phyloP scores from a whole-genome alignment of 2,797 vertebrate genomes.

The Champsocephalus esox region DNA sequence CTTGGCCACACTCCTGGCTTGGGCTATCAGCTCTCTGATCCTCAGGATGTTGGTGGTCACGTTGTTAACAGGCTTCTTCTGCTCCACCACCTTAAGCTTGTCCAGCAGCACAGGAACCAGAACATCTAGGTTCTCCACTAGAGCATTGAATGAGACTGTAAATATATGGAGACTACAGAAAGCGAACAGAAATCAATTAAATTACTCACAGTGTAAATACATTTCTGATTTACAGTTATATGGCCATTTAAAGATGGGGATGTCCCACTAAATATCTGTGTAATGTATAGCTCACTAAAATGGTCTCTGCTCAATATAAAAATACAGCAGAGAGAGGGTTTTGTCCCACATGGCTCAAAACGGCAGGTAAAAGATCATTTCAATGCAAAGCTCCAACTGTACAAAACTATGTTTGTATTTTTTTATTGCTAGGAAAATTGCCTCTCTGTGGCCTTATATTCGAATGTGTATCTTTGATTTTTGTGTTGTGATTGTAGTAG shows the following conservation, averaged over 20 bases:
- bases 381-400: too few species aligned
- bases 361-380: too few species aligned
- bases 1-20: constrained; percentile 95
- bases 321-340: too few species aligned
- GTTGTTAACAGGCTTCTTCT: constrained; percentile 93
- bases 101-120: constrained; percentile 92
- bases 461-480: too few species aligned
- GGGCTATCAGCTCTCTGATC: constrained; percentile 95
- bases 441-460: too few species aligned
- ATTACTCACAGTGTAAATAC: background rate
- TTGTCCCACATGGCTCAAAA: too few species aligned
- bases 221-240: background rate
- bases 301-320: too few species aligned
- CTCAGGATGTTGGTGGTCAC: constrained; percentile 93
- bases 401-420: too few species aligned
- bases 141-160: constrained; percentile 1
- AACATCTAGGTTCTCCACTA: constrained; percentile 91
- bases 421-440: too few species aligned
- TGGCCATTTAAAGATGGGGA: background rate
- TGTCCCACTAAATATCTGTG: background rate
- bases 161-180: accelerated
- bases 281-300: too few species aligned
- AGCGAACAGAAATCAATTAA: background rate
- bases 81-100: constrained; percentile 91
- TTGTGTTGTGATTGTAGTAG: too few species aligned